Conservation (phyloP, 2,113 vertebrate genomes). For the Numenius arquata region DNA sequence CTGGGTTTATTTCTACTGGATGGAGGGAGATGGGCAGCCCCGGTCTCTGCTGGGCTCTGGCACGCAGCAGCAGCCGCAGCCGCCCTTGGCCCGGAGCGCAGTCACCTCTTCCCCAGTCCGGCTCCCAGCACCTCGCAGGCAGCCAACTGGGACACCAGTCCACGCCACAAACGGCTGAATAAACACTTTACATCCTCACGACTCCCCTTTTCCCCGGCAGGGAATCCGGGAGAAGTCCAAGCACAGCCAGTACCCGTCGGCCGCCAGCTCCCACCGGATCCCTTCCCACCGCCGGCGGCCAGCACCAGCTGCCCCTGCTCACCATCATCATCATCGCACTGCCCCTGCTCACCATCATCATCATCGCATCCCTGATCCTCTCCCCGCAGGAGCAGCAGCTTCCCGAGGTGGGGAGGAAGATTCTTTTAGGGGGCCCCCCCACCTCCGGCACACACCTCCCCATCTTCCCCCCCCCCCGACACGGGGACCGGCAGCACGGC, state of each 20-base stretch:
- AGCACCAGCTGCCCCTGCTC: not conserved
- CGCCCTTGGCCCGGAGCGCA: not conserved
- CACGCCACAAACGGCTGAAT: not conserved
- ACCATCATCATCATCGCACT: accelerated
- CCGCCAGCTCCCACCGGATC: not conserved
- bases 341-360: not conserved
- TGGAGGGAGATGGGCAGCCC: not conserved
- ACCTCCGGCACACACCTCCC: not conserved
- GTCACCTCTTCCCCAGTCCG: constrained; percentile 17
- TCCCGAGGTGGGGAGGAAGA: accelerated
- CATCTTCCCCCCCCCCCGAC: not conserved
- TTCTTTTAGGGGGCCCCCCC: not conserved
- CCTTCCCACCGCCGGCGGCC: not conserved
- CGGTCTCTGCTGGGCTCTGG: not conserved
- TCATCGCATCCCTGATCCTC: not conserved
- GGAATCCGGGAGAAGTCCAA: not conserved
- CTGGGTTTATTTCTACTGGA: not conserved
- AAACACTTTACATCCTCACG: not conserved
- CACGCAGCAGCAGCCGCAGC: not conserved
- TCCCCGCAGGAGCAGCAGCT: not conserved
- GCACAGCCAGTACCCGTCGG: not conserved
- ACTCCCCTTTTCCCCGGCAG: not conserved
- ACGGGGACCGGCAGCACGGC: accelerated
- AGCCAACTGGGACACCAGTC: constrained; percentile 25
- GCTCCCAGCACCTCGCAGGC: not conserved